phyloP scores from a whole-genome alignment of 35 echinoderm and acorn worm genomes.

The Diadema setosum region DNA sequence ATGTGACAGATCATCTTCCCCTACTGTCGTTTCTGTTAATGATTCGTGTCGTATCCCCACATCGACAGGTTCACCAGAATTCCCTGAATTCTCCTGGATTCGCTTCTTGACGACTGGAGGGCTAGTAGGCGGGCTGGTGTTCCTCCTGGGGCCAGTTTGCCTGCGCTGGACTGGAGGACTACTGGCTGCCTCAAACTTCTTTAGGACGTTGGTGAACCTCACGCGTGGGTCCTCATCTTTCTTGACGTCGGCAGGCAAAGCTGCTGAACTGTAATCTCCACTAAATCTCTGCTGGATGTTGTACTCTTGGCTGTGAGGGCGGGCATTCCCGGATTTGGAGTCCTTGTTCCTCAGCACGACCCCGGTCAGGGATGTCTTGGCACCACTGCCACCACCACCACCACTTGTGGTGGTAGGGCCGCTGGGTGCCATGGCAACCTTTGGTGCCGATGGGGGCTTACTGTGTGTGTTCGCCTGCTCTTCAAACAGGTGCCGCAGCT shows the following conservation, averaged over 20 bases:
- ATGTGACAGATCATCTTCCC: background rate
- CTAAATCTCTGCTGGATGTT: background rate
- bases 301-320: background rate
- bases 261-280: background rate
- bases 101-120: constrained; percentile 45
- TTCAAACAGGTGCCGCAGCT: constrained; percentile 62
- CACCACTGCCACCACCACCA: background rate
- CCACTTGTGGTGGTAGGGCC: constrained; percentile 4
- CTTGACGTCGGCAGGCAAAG: background rate
- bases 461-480: background rate
- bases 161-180: background rate
- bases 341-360: background rate
- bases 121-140: constrained; percentile 46
- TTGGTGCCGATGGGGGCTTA: background rate
- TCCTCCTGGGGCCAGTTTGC: background rate
- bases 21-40: background rate
- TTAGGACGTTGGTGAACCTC: constrained; percentile 32
- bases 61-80: background rate
- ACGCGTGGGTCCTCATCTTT: constrained; percentile 11
- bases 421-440: background rate
- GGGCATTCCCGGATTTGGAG: background rate
- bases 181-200: constrained; percentile 36
- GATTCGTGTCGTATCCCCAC: background rate
- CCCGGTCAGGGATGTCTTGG: background rate
- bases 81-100: background rate